phyloP scores from a whole-genome alignment of 2,797 vertebrate species.

The Bufotes viridis region DNA sequence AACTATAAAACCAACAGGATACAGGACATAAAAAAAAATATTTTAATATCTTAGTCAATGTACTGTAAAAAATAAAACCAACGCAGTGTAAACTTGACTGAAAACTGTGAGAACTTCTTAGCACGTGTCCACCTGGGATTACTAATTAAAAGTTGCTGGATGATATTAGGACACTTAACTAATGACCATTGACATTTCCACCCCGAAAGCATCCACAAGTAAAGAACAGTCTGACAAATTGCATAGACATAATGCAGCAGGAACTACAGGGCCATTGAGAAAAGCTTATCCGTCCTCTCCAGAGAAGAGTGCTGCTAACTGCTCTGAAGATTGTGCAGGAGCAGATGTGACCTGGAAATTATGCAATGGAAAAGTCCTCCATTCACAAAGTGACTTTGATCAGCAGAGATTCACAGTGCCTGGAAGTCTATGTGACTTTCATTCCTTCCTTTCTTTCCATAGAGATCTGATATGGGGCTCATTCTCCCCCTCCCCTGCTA shows the following conservation, averaged over 20 bases:
- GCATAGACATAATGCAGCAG: neutral
- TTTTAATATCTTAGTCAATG: too few relatives aligned
- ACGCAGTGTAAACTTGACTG: too few relatives aligned
- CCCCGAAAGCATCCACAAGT: neutral
- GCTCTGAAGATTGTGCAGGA: neutral
- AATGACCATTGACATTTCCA: neutral
- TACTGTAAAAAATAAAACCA: too few relatives aligned
- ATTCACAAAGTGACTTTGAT: slow-evolving; percentile 57
- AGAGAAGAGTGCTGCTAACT: slow-evolving; percentile 1
- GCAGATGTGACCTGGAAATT: slow-evolving; percentile 61
- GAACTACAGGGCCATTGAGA: neutral
- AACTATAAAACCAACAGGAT: too few relatives aligned
- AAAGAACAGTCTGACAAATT: neutral
- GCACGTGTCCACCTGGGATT: neutral
- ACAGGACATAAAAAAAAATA: too few relatives aligned
- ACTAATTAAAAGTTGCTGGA: neutral
- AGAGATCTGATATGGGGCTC: neutral
- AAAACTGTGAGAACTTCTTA: too few relatives aligned
- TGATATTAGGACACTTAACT: neutral
- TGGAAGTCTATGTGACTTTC: neutral
- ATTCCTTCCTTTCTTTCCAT: neutral
- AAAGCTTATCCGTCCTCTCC: neutral
- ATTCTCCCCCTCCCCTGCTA: neutral
- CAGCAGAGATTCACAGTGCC: neutral
- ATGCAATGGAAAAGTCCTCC: slow-evolving; percentile 35